A percentile compares a stretch with the other conserved stretches of the same genome.
phyloP scores from a whole-genome alignment of 2,888 invertebrate species.

The Cryptocheilus praepositus region DNA sequence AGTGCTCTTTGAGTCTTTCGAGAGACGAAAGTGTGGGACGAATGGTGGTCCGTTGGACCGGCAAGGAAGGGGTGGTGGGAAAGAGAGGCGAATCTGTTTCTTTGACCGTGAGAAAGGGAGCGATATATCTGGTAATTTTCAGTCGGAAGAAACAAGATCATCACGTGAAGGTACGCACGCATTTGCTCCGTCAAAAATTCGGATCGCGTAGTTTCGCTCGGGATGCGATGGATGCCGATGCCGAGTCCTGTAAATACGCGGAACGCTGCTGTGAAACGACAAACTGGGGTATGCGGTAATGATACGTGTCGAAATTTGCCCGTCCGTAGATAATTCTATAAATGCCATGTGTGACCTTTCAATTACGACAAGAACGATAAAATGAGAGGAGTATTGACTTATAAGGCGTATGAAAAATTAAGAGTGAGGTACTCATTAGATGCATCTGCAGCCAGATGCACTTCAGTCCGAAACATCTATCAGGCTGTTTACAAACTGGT shows the following conservation, averaged over 20 bases:
- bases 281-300: no score
- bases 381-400: no score
- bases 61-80: neutral
- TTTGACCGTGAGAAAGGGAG: slow-evolving; percentile 13
- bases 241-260: neutral
- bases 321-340: no score
- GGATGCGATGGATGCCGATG: neutral
- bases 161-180: neutral
- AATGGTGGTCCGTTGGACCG: neutral
- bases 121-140: slow-evolving; percentile 1
- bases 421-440: no score
- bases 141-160: slow-evolving; percentile 2
- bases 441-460: no score
- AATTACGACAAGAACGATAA: no score
- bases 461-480: no score
- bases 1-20: slow-evolving; percentile 37
- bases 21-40: slow-evolving; percentile 6
- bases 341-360: no score
- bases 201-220: neutral
- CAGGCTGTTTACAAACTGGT: neutral
- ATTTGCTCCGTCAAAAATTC: neutral
- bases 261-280: no score
- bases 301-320: no score
- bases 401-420: no score
- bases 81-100: slow-evolving; percentile 11